Evolutionary conservation across 2,888 invertebrate species (phyloP).

Genomic region (Phalera bucephala): DNA sequence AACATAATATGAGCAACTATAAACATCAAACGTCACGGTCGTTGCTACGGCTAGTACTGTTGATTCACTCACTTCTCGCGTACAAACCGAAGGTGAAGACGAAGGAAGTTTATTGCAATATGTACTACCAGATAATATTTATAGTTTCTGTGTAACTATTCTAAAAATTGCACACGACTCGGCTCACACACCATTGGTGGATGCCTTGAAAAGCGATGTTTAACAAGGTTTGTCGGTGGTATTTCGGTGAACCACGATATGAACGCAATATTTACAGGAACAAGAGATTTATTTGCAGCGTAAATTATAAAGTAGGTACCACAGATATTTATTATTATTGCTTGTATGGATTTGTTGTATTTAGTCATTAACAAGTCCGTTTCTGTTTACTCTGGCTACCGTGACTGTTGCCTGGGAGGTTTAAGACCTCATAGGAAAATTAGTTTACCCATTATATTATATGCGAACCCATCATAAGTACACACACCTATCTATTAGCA

Average conservation of each 20-base stretch:
- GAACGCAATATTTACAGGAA: conserved; percentile 32
- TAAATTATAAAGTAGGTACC: conserved; percentile 27
- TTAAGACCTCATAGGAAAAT: neutral
- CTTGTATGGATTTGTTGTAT: conserved; percentile 12
- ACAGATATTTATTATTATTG: conserved; percentile 17
- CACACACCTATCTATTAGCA: too few species aligned
- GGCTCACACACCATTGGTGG: conserved; percentile 30
- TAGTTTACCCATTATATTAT: too few species aligned
- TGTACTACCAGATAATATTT: conserved; percentile 69
- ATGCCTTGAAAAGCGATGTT: conserved; percentile 30
- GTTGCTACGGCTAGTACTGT: conserved; percentile 61
- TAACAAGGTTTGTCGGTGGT: conserved; percentile 25
- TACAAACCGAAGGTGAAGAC: conserved; percentile 63
- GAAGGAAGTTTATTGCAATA: conserved; percentile 72
- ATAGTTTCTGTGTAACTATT: conserved; percentile 63
- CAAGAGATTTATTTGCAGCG: conserved; percentile 25
- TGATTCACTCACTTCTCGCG: conserved; percentile 62
- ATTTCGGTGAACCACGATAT: conserved; percentile 31
- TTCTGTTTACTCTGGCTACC: neutral
- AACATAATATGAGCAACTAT: conserved; percentile 67
- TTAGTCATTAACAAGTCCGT: conserved; percentile 11
- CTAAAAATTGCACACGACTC: conserved; percentile 68
- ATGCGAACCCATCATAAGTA: too few species aligned
- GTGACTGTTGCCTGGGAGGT: neutral
- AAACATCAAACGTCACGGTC: conserved; percentile 65